Conservation (phyloP, 2,113 vertebrate species). For the Xyliphius kryptos region DNA sequence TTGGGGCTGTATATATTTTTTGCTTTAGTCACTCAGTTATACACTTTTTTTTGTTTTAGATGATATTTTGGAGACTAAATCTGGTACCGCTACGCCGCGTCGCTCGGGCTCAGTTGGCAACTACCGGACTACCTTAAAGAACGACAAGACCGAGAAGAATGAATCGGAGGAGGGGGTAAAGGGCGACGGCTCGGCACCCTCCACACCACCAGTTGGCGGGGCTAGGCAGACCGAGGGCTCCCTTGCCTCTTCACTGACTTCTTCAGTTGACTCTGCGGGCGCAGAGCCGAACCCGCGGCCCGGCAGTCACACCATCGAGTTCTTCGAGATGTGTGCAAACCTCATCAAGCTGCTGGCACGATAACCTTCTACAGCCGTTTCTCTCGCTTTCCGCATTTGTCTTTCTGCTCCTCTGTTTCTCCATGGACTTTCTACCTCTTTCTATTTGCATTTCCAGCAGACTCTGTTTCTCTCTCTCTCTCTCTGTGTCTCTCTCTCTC, state of each 20-base stretch:
- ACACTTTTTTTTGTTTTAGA: constrained; percentile 63
- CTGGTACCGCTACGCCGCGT: constrained; percentile 85
- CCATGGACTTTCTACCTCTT: constrained; percentile 27
- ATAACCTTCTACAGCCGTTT: constrained; percentile 69
- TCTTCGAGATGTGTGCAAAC: constrained; percentile 99
- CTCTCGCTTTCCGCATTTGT: constrained; percentile 23
- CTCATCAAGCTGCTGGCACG: constrained; percentile 98
- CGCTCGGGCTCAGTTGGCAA: constrained; percentile 88
- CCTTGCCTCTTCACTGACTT: constrained; percentile 84
- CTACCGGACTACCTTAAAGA: constrained; percentile 78
- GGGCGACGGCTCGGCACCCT: constrained; percentile 57
- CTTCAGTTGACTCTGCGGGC: constrained; percentile 81
- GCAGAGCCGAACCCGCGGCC: constrained; percentile 76
- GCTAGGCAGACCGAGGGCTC: constrained; percentile 76
- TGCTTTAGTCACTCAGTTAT: neutral
- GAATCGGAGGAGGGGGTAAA: constrained; percentile 54
- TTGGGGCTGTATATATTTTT: no score
- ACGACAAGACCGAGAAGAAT: constrained; percentile 71
- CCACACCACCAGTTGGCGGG: constrained; percentile 40
- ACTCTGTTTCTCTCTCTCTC: neutral
- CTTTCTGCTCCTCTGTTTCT: neutral
- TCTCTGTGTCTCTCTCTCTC: neutral
- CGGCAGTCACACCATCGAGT: constrained; percentile 97
- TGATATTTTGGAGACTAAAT: constrained; percentile 86
- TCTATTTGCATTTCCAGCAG: no score